Evolutionary conservation across 2,888 invertebrate species (phyloP).

Genomic region (Tinea pellionella): DNA sequence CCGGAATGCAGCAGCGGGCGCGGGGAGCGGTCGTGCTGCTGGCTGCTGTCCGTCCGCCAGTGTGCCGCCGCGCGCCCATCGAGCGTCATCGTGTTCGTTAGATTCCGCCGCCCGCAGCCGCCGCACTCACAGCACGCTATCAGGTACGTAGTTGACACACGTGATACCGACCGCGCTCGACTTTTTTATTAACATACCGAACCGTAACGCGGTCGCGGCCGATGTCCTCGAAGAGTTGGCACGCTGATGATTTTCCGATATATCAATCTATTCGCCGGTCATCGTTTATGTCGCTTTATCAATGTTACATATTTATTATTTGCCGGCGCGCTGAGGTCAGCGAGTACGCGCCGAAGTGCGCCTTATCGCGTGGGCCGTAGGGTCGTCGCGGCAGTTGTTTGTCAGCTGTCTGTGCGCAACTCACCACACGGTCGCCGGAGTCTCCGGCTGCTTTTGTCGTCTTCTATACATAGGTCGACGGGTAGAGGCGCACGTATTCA

Average conservation of each 20-base stretch:
- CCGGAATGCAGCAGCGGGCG: constrained; percentile 34
- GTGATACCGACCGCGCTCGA: not conserved
- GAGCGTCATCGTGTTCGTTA: constrained; percentile 41
- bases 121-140: constrained; percentile 32
- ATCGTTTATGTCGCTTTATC: constrained; percentile 1
- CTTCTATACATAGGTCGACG: not conserved
- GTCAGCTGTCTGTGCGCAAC: constrained; percentile 15
- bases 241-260: constrained; percentile 32
- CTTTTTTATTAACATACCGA: constrained; percentile 16
- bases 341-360: constrained; percentile 50
- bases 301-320: constrained; percentile 1
- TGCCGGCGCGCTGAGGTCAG: constrained; percentile 61
- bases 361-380: constrained; percentile 58
- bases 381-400: constrained; percentile 33
- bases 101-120: constrained; percentile 19
- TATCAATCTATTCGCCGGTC: not conserved
- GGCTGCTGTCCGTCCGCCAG: constrained; percentile 43
- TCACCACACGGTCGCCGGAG: not conserved
- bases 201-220: constrained; percentile 27
- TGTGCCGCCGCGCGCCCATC: constrained; percentile 60
- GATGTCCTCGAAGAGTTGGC: constrained; percentile 27
- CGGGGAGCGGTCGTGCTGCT: constrained; percentile 48
- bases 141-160: constrained; percentile 46
- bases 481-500: not conserved
- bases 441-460: not conserved